Evolutionary conservation across 1,140 invertebrate genomes (phyloP).

Genomic region (Neodiprion virginianus): DNA sequence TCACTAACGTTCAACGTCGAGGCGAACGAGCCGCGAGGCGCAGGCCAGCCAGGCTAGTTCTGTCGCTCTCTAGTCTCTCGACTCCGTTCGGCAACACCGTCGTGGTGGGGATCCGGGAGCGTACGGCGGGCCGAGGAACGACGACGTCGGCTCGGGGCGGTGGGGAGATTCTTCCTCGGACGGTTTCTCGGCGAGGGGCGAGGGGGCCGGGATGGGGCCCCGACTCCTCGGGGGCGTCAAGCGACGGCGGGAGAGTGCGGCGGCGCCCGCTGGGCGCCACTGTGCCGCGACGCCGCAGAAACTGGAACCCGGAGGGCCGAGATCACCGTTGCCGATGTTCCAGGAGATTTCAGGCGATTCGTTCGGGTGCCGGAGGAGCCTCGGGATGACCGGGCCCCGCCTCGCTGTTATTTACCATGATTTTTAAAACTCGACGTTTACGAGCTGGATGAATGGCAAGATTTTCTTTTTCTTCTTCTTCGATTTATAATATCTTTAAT

Average conservation of each 20-base stretch:
- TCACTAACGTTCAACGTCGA: not conserved
- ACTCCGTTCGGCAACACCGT: not conserved
- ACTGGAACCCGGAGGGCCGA: slow-evolving; percentile 29
- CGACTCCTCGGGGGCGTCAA: slow-evolving; percentile 39
- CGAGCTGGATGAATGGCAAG: not conserved
- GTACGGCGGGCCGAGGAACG: not conserved
- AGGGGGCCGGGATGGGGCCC: slow-evolving; percentile 24
- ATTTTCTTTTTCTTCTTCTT: not conserved
- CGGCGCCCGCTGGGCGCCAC: slow-evolving; percentile 58
- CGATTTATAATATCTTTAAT: too few species aligned
- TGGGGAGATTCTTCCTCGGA: not conserved
- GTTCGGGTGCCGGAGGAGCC: not conserved
- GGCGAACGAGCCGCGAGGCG: slow-evolving; percentile 40
- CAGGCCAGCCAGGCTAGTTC: slow-evolving; percentile 24
- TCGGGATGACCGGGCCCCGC: not conserved
- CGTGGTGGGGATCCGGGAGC: not conserved
- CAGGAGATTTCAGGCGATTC: not conserved
- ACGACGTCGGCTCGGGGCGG: not conserved
- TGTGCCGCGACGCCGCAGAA: slow-evolving; percentile 45
- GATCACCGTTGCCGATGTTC: not conserved
- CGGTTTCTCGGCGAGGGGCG: not conserved
- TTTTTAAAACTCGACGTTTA: not conserved
- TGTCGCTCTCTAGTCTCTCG: slow-evolving; percentile 15
- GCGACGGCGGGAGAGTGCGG: slow-evolving; percentile 50
- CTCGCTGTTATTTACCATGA: not conserved